phyloP scores from a whole-genome alignment of 2,797 vertebrate genomes.

The Mormyrus proboscirostris region DNA sequence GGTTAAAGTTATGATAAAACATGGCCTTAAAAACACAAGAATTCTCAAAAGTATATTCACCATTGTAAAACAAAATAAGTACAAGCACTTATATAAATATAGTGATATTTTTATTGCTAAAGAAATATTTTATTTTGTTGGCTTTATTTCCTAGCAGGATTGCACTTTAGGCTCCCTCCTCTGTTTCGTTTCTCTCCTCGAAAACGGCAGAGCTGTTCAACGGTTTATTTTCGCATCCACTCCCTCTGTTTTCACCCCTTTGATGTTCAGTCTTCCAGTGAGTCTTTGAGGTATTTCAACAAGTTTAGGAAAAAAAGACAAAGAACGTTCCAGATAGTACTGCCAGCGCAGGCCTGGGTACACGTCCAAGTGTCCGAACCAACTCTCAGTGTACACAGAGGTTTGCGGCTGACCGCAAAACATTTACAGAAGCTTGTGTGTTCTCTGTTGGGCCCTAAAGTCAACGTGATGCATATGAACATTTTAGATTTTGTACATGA shows the following conservation, averaged over 20 bases:
- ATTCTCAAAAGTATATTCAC: background rate
- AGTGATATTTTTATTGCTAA: background rate
- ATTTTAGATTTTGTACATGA: constrained; percentile 40
- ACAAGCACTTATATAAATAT: background rate
- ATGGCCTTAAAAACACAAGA: background rate
- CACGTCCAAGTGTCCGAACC: background rate
- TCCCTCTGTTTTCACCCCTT: constrained; percentile 22
- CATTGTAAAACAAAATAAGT: background rate
- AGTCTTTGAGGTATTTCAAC: constrained; percentile 33
- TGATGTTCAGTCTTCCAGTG: constrained; percentile 49
- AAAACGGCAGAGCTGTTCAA: background rate
- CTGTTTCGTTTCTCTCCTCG: no score
- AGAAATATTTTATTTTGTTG: background rate
- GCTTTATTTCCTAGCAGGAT: background rate
- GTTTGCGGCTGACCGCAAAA: constrained; percentile 40
- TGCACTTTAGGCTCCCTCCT: no score
- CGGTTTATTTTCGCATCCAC: background rate
- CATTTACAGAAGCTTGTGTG: constrained; percentile 48
- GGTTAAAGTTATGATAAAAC: background rate
- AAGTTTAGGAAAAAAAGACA: background rate
- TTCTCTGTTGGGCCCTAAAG: constrained; percentile 42
- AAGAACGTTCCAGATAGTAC: background rate
- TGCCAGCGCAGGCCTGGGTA: background rate
- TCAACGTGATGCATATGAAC: constrained; percentile 43
- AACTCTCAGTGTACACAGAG: constrained; percentile 45